These are phyloP conservation scores for Muscicapa adusta DNA, from an alignment of 2,113 vertebrate species.

Conservation along the genomic window DNA sequence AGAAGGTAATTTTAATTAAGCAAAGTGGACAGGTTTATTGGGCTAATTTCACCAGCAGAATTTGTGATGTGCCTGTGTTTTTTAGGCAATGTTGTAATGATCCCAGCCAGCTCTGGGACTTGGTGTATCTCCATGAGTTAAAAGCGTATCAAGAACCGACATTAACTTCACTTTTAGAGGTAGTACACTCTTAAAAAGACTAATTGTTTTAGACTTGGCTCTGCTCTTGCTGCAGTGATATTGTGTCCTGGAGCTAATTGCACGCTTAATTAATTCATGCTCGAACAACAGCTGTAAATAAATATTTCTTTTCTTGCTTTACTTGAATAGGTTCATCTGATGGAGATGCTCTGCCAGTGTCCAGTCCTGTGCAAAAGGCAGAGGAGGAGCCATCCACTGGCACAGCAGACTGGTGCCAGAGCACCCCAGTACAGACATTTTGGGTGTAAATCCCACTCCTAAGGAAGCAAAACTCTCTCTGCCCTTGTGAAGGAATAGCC, in stretches of 20 bases:
- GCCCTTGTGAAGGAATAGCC: rapidly evolving
- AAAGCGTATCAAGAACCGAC: background rate
- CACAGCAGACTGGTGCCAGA: background rate
- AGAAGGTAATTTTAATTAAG: background rate
- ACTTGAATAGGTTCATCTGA: background rate
- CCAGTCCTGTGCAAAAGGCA: background rate
- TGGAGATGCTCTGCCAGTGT: background rate
- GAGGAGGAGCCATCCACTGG: background rate
- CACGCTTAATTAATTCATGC: background rate
- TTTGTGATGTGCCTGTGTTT: background rate
- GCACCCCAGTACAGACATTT: background rate
- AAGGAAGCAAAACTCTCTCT: rapidly evolving
- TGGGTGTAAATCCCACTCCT: background rate
- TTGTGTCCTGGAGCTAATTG: background rate
- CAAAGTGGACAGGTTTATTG: background rate
- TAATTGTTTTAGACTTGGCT: background rate
- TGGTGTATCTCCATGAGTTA: background rate
- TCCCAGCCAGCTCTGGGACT: background rate
- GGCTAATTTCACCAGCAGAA: background rate
- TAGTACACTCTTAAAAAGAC: background rate
- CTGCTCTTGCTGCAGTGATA: background rate
- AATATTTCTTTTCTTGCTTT: background rate
- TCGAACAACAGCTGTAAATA: background rate
- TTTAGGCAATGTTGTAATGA: background rate
- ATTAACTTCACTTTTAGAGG: background rate